Percentiles rank a stretch among this genome's conserved stretches.
These are phyloP conservation scores for Colostygia pectinataria DNA, from an alignment of 2,888 invertebrate species.

Conservation along the genomic window DNA sequence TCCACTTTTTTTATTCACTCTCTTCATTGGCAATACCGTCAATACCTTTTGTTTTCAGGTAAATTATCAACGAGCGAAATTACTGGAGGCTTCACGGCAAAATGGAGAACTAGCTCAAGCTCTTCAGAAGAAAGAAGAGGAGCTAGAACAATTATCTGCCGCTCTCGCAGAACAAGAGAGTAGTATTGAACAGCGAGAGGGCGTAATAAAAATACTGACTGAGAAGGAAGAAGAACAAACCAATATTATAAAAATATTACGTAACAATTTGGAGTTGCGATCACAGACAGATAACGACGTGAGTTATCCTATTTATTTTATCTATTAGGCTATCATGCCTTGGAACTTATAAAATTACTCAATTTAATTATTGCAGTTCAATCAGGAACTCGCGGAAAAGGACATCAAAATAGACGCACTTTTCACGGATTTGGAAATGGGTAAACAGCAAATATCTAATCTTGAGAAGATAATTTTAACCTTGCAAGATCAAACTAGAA, in stretches of 20 bases:
- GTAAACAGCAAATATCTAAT: conserved; percentile 59
- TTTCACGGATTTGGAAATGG: conserved; percentile 48
- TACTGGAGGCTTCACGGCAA: conserved; percentile 51
- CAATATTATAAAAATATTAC: conserved; percentile 61
- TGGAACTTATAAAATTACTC: not conserved
- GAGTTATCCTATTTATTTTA: conserved; percentile 26
- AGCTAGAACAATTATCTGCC: conserved; percentile 48
- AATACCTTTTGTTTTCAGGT: conserved; percentile 36
- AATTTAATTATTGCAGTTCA: conserved; percentile 42
- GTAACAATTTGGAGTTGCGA: conserved; percentile 61
- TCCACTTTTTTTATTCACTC: no score
- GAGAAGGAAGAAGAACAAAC: conserved; percentile 65
- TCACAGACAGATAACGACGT: conserved; percentile 59
- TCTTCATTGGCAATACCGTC: no score
- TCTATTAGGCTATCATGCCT: not conserved
- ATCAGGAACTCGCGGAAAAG: conserved; percentile 58
- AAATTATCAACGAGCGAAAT: conserved; percentile 54
- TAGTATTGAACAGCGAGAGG: conserved; percentile 53
- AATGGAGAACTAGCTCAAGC: conserved; percentile 55
- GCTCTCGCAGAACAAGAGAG: conserved; percentile 48
- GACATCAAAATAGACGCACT: conserved; percentile 63
- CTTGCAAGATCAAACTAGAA: conserved; percentile 62
- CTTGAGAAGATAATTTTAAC: conserved; percentile 69
- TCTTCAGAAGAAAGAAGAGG: conserved; percentile 55
- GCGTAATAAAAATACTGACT: conserved; percentile 56